Evolutionary conservation across 2,113 vertebrate species (phyloP).

Genomic region (Myxocyprinus asiaticus): DNA sequence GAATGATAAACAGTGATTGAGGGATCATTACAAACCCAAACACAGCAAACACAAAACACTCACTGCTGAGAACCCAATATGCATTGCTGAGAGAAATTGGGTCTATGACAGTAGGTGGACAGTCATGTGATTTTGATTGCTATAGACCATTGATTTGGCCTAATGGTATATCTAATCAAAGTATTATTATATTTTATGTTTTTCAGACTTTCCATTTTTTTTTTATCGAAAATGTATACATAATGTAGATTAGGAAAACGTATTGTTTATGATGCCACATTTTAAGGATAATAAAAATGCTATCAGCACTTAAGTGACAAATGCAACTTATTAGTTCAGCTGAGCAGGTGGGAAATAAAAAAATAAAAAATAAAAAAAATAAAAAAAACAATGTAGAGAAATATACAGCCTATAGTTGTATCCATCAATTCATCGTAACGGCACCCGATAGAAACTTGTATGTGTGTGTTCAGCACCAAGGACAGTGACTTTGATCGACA

Average conservation of each 20-base stretch:
- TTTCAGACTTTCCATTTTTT: no score
- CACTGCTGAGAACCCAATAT: not conserved
- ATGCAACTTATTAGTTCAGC: not conserved
- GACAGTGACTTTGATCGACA: conserved; percentile 66
- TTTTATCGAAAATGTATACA: no score
- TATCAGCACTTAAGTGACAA: not conserved
- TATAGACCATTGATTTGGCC: not conserved
- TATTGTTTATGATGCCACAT: not conserved
- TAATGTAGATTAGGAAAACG: no score
- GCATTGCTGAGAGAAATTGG: not conserved
- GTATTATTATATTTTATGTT: no score
- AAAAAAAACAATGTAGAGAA: no score
- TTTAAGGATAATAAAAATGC: not conserved
- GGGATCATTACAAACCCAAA: conserved; percentile 22
- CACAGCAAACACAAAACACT: conserved; percentile 9
- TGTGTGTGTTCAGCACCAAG: conserved; percentile 67
- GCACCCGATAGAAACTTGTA: not conserved
- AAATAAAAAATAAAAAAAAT: no score
- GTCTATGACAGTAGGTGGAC: not conserved
- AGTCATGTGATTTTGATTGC: not conserved
- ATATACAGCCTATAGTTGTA: no score
- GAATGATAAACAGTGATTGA: conserved; percentile 46
- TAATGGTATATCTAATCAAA: not conserved
- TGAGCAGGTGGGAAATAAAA: no score
- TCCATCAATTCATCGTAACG: no score